A percentile compares a stretch with the other conserved stretches of the same genome.
phyloP scores from a whole-genome alignment of 1,140 invertebrate species.

The Patella vulgata region DNA sequence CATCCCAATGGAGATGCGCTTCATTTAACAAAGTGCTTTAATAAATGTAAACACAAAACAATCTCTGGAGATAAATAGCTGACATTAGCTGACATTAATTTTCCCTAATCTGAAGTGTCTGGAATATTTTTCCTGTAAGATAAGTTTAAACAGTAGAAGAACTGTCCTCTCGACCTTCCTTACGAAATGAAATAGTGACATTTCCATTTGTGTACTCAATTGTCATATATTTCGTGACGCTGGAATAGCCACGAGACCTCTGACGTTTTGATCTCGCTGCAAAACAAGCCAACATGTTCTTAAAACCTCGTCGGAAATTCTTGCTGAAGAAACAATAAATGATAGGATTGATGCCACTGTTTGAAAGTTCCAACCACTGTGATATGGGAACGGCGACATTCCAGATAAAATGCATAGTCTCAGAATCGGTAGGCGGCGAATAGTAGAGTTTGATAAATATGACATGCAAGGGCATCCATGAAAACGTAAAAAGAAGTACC shows the following conservation, averaged over 20 bases:
- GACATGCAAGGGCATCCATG: slow-evolving; percentile 93
- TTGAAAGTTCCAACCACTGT: slow-evolving; percentile 96
- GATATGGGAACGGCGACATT: slow-evolving; percentile 86
- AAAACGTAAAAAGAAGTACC: slow-evolving; percentile 92
- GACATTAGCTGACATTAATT: no score
- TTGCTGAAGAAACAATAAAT: slow-evolving; percentile 98
- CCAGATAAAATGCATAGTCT: slow-evolving; percentile 78
- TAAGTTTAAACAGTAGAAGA: slow-evolving; percentile 18
- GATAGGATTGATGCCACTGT: slow-evolving; percentile 97
- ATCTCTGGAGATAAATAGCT: no score
- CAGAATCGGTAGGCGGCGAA: slow-evolving; percentile 47
- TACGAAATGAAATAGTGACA: slow-evolving; percentile 31
- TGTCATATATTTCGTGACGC: slow-evolving; percentile 43
- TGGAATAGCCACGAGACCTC: slow-evolving; percentile 26
- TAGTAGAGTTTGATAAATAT: slow-evolving; percentile 47
- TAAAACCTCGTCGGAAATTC: slow-evolving; percentile 90
- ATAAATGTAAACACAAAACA: no score
- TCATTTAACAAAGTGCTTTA: no score
- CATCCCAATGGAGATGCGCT: no score
- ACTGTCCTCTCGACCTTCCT: slow-evolving; percentile 18
- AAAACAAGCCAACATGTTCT: slow-evolving; percentile 34
- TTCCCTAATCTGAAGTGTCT: no score
- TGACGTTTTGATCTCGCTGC: slow-evolving; percentile 12
- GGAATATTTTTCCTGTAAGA: no score
- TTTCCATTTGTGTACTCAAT: slow-evolving; percentile 49